Evolutionary conservation across 2,888 invertebrate genomes (phyloP).

Genomic region (Cryptophagus acutangulus): DNA sequence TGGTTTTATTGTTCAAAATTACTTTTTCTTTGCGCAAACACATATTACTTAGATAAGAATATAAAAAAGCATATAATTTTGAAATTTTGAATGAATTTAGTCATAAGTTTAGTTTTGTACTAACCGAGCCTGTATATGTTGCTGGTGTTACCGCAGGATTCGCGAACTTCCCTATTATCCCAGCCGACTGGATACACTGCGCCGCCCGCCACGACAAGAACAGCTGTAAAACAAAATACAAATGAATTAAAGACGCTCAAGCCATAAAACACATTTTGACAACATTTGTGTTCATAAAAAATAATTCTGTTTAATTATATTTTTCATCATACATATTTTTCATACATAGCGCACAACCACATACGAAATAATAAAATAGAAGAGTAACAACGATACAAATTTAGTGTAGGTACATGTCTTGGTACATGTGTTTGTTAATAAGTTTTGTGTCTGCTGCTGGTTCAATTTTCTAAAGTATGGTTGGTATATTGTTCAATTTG

Average conservation of each 20-base stretch:
- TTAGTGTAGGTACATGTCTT: neutral
- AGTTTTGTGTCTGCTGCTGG: no score
- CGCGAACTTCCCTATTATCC: slow-evolving; percentile 59
- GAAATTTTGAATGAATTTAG: no score
- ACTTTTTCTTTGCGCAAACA: no score
- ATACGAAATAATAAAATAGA: neutral
- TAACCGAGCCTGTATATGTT: slow-evolving; percentile 57
- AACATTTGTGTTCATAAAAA: slow-evolving; percentile 1
- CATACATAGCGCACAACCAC: neutral
- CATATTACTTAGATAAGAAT: no score
- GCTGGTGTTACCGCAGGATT: slow-evolving; percentile 57
- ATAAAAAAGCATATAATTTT: no score
- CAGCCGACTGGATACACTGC: slow-evolving; percentile 60
- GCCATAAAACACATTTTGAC: no score
- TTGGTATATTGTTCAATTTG: no score
- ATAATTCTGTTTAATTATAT: neutral
- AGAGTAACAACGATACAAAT: slow-evolving; percentile 1
- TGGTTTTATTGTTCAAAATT: no score
- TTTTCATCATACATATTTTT: neutral
- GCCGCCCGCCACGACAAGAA: slow-evolving; percentile 54
- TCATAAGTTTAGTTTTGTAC: no score
- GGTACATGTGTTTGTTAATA: neutral
- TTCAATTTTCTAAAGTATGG: no score
- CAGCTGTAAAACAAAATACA: slow-evolving; percentile 47
- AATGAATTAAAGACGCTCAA: slow-evolving; percentile 9